phyloP scores from a whole-genome alignment of 53 echinoderm and acorn worm species.

The Hippasteria phrygiana region DNA sequence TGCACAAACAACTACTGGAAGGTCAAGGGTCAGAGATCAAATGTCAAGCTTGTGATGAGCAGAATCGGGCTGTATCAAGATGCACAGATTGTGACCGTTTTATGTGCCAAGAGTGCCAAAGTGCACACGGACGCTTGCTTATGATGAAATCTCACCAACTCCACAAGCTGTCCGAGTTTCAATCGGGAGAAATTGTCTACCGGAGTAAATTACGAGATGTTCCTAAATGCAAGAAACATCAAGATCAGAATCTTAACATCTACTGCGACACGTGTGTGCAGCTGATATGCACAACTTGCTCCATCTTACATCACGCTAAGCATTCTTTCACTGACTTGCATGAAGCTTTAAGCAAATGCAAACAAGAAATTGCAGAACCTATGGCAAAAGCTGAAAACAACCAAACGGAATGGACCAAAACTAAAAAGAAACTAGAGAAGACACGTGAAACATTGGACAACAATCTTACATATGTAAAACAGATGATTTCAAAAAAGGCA shows the following conservation, averaged over 20 bases:
- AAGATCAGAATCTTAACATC: constrained; percentile 50
- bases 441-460: neutral
- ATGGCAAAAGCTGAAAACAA: constrained; percentile 6
- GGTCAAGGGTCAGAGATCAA: constrained; percentile 43
- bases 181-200: constrained; percentile 9
- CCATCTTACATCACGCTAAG: neutral
- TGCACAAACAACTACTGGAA: constrained; percentile 44
- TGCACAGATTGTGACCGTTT: constrained; percentile 33
- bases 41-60: constrained; percentile 58
- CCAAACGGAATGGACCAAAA: neutral
- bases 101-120: constrained; percentile 22
- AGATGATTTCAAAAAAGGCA: constrained; percentile 1
- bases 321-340: neutral
- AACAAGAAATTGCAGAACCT: constrained; percentile 18
- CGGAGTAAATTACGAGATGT: constrained; percentile 27
- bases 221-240: constrained; percentile 52
- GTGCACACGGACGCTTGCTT: constrained; percentile 49
- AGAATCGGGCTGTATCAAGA: constrained; percentile 45
- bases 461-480: neutral
- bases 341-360: constrained; percentile 5
- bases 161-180: constrained; percentile 23
- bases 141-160: constrained; percentile 19
- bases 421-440: neutral
- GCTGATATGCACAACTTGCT: constrained; percentile 41
- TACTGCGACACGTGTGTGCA: constrained; percentile 59